These are phyloP conservation scores for Adrianichthys oophorus DNA, from an alignment of 2,797 vertebrate genomes.

Conservation along the genomic window DNA sequence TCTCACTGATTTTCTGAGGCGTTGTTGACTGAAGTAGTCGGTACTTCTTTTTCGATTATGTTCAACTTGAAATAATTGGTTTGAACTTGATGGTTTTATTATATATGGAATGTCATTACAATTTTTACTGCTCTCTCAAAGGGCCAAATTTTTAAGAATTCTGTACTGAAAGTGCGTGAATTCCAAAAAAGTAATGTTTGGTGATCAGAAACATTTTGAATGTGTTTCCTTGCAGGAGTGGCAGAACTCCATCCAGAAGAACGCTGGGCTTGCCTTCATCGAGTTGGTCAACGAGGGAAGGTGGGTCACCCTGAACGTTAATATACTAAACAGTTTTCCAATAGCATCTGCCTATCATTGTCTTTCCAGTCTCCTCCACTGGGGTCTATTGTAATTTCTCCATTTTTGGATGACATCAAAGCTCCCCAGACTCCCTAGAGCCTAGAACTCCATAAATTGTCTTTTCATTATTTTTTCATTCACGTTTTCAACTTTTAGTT, in stretches of 20 bases:
- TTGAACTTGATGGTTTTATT: too few species aligned
- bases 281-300: conserved; percentile 94
- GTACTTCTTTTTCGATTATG: conserved; percentile 7
- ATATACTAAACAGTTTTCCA: neutral
- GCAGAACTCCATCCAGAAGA: conserved; percentile 98
- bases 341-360: conserved; percentile 40
- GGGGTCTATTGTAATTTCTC: conserved; percentile 34
- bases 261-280: conserved; percentile 92
- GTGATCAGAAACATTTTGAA: neutral
- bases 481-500: neutral
- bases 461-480: too few species aligned
- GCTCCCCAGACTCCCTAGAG: conserved; percentile 22
- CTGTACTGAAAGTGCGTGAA: neutral
- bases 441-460: too few species aligned
- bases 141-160: too few species aligned
- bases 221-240: conserved; percentile 80
- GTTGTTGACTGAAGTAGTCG: conserved; percentile 18
- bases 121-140: too few species aligned
- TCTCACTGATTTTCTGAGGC: conserved; percentile 29
- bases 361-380: conserved; percentile 23
- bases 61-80: conserved; percentile 10
- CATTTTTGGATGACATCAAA: conserved; percentile 23
- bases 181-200: neutral
- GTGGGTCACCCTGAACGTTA: conserved; percentile 62
- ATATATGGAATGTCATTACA: too few species aligned